phyloP scores from a whole-genome alignment of 2,797 vertebrate species.

The Sternarchorhynchus goeldii region DNA sequence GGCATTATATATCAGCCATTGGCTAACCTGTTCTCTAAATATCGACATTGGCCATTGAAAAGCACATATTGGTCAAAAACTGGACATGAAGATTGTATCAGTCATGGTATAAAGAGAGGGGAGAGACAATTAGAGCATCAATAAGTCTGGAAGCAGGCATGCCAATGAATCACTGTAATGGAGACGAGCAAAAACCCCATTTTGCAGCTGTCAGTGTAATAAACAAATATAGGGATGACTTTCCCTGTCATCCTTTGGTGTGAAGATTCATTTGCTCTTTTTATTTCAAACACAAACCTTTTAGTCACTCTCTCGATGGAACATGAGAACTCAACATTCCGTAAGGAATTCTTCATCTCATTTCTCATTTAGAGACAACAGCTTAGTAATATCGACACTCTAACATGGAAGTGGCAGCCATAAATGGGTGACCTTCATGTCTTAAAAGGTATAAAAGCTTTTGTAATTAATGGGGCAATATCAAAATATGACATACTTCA shows the following conservation, averaged over 20 bases:
- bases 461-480: not conserved
- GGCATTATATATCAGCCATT: no score
- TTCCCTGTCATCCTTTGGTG: constrained; percentile 35
- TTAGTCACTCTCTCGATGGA: constrained; percentile 23
- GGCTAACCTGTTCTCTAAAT: no score
- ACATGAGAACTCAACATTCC: constrained; percentile 13
- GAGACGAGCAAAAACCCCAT: constrained; percentile 40
- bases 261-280: constrained; percentile 41
- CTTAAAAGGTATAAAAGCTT: not conserved
- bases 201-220: constrained; percentile 54
- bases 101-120: constrained; percentile 25
- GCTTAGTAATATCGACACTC: constrained; percentile 15
- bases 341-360: constrained; percentile 4
- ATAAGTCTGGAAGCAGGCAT: constrained; percentile 25
- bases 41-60: no score
- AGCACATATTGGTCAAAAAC: no score
- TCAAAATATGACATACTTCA: not conserved
- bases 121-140: constrained; percentile 3
- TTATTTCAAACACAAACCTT: constrained; percentile 33
- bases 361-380: constrained; percentile 19
- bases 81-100: constrained; percentile 14
- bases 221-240: constrained; percentile 48
- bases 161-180: constrained; percentile 44
- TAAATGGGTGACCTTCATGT: constrained; percentile 14
- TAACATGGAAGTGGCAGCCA: not conserved